Percentiles rank a stretch among this genome's conserved stretches.
These are phyloP conservation scores for Junonia oenone DNA, from an alignment of 2,888 invertebrate species.

Conservation along the genomic window DNA sequence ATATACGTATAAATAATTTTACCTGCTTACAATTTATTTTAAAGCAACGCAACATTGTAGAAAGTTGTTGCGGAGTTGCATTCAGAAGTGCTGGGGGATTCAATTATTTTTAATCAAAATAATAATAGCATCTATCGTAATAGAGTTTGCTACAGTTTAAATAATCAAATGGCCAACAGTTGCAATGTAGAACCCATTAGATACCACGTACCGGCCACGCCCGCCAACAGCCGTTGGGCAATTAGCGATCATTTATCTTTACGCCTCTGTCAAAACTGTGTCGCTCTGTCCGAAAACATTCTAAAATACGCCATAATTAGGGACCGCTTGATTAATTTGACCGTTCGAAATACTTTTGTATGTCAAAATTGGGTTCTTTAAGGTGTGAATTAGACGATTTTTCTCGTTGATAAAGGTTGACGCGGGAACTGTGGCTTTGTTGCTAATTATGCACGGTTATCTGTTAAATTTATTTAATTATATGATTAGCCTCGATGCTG, in stretches of 20 bases:
- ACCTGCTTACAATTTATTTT: no score
- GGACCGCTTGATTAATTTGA: constrained; percentile 60
- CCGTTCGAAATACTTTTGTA: constrained; percentile 45
- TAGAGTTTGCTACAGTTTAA: not conserved
- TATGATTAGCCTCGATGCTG: constrained; percentile 39
- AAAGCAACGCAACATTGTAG: not conserved
- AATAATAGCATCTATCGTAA: not conserved
- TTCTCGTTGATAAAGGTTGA: constrained; percentile 73
- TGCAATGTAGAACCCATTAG: constrained; percentile 38
- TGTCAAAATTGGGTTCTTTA: constrained; percentile 53
- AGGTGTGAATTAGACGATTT: constrained; percentile 76
- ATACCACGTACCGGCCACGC: constrained; percentile 40
- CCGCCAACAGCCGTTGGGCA: constrained; percentile 48
- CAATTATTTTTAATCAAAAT: not conserved
- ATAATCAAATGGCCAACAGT: constrained; percentile 37
- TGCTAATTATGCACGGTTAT: constrained; percentile 74
- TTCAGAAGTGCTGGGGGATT: not conserved
- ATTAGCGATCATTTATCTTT: constrained; percentile 72
- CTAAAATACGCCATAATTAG: constrained; percentile 66
- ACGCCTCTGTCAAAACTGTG: constrained; percentile 72
- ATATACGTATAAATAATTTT: no score
- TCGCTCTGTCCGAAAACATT: constrained; percentile 64
- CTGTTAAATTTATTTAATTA: constrained; percentile 72
- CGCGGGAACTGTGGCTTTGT: constrained; percentile 54
- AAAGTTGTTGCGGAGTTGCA: not conserved